These are phyloP conservation scores for Chouioia cunea DNA, from an alignment of 2,888 invertebrate species.

Conservation along the genomic window DNA sequence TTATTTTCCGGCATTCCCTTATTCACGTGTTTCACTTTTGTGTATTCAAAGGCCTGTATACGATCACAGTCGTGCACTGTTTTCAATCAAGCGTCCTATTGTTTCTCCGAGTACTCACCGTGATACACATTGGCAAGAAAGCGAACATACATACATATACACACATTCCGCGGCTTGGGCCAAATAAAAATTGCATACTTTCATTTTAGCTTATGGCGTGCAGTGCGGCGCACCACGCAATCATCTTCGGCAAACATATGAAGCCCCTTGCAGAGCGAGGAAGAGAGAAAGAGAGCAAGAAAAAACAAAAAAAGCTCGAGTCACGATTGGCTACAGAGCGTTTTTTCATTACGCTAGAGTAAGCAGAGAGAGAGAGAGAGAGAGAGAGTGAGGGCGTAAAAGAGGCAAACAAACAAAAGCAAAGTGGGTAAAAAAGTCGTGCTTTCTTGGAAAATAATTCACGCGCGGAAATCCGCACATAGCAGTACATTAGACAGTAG, in stretches of 20 bases:
- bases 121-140: no score
- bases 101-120: no score
- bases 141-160: no score
- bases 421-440: background rate
- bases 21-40: no score
- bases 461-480: background rate
- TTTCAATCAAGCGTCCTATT: no score
- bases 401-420: slow-evolving; percentile 20
- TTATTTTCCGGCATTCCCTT: no score
- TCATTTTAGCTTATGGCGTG: slow-evolving; percentile 22
- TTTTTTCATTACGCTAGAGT: slow-evolving; percentile 11
- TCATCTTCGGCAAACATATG: slow-evolving; percentile 35
- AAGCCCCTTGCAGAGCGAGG: background rate
- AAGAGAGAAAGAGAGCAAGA: background rate
- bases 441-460: slow-evolving; percentile 27
- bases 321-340: background rate
- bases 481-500: background rate
- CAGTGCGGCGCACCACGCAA: slow-evolving; percentile 15
- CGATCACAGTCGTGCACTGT: no score
- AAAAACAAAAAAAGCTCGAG: background rate
- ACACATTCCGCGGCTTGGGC: background rate
- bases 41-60: no score
- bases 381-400: background rate
- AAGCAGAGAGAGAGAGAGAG: background rate
- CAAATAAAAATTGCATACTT: slow-evolving; percentile 41